phyloP scores from a whole-genome alignment of 2,113 vertebrate genomes.

The Mormoops blainvillei region DNA sequence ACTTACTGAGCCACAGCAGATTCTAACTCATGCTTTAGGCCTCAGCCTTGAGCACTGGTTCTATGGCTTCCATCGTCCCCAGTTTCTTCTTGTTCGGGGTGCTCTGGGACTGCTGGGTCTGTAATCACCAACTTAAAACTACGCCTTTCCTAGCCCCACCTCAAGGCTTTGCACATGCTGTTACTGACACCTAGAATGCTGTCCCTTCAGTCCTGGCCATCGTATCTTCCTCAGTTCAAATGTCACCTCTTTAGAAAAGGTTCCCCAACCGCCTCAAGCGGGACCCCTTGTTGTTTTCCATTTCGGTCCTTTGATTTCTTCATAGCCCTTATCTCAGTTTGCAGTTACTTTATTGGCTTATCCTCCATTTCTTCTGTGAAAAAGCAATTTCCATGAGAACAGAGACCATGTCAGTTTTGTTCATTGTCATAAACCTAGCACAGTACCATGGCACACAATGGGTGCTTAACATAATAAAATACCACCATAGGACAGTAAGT shows the following conservation, averaged over 20 bases:
- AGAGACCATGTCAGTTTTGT: neutral
- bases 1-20: neutral
- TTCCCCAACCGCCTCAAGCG: neutral
- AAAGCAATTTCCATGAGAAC: neutral
- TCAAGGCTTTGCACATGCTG: neutral
- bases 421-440: neutral
- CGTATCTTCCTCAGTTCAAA: neutral
- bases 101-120: neutral
- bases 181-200: neutral
- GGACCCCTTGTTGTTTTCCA: neutral
- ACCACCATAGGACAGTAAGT: neutral
- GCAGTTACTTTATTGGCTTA: neutral
- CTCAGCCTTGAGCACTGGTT: neutral
- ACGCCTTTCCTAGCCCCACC: neutral
- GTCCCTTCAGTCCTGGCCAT: neutral
- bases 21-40: neutral
- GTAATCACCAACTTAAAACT: neutral
- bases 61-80: neutral
- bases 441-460: neutral
- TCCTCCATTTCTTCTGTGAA: slow-evolving; percentile 18
- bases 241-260: neutral
- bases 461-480: neutral
- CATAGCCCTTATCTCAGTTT: neutral
- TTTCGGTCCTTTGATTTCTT: neutral
- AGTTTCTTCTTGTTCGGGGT: neutral